Base-by-base conservation (phyloP, 1,140 invertebrate species). In the Oedothorax gibbosus region DNA sequence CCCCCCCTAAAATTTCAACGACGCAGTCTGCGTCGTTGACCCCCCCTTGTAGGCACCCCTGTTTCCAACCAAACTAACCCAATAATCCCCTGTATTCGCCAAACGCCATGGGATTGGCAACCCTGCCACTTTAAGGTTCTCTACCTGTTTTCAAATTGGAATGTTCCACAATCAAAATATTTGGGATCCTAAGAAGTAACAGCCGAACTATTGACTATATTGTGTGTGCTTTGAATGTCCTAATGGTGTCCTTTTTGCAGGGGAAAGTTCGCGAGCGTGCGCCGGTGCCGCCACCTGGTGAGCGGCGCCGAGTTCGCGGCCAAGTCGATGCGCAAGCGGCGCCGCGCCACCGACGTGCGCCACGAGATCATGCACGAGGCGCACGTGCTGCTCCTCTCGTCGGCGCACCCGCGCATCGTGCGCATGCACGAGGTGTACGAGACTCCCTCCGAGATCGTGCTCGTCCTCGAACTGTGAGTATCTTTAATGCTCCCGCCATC, bases 261-360 rank as follows among this genome's bases (percentile, higher is more conserved):
- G 90, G 98, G 98, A 57, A 98, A 99, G 92, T 99, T 98, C 91
- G 98, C 97, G 18, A 94, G 96, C 82, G 97, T 99, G 69, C 93
- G 95, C 87, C 93, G 95, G 90, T 96, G 96, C 87, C 92, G 93
- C n/a, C 95, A 98, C 90, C 93, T 94, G 89, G 92, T 93, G 85
- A 96, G 94, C 10, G 95, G 95, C 50, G 92, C 93, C 86, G 94
- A 96, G 89, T 99, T 95, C 92, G 98, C 98, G 0, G 98, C 97
- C 86, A 99, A 99, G 92, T 97, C 96, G 91, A 95, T 99, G 87
- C 94, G 95, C 90, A 97, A 98, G 90, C 91, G 96, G 87, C 93
- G 95, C 87, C 93, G 95, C 86, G 94, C 94, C 50, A 93, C 93
- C 85, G 95, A 96, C 90, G 93, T 95, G 57, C 93, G 93, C 87